Evolutionary conservation across 2,888 invertebrate species (phyloP), one percentile per base, ranked within the genome.

Genomic region (Saturnia pavonia): DNA sequence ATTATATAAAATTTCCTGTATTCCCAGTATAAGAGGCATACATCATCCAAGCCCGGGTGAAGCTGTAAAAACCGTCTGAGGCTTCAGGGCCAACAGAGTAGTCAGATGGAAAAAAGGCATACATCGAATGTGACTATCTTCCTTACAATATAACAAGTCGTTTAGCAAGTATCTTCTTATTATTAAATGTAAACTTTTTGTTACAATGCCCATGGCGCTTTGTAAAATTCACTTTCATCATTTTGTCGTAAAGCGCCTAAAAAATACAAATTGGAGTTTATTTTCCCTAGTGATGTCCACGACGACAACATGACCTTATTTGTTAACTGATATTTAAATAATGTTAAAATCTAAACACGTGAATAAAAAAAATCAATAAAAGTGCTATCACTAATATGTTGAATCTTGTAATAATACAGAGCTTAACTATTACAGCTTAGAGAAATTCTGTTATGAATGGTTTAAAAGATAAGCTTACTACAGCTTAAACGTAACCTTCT

Each of bases 341-440:
- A 1, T 19, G 22, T 54, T 22, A 22, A 11, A 54, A 54, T 54
- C 8, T 22, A 22, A 54, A 54, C 12, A 54, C 3, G 22, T n/a
- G n/a, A 22, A 54, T 54, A 27, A 60, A 27, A 60, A 60, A 60
- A 11, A 60, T 27, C 57, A 3, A 60, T 60, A 60, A 27, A 27
- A 60, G 27, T 7, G 12, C 6, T 14, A 27, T 27, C 12, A 60
- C 57, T 27, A 27, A 25, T 14, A 14, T 3, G 57, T 60, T 27
- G 3, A 60, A 60, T 60, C 25, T 60, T 12, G 57, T 60, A 60
- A 60, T 60, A 60, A 60, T 60, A 60, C 25, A 7, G 27, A 27
- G 27, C 27, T 60, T 60, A 60, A 25, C n/a, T n/a, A n/a, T n/a
- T 60, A 60, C 57, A 27, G 57, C 57, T 60, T 60, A 60, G 57